Evolutionary conservation across 1,140 invertebrate species (phyloP).

Genomic region (Heliconius hermathena): DNA sequence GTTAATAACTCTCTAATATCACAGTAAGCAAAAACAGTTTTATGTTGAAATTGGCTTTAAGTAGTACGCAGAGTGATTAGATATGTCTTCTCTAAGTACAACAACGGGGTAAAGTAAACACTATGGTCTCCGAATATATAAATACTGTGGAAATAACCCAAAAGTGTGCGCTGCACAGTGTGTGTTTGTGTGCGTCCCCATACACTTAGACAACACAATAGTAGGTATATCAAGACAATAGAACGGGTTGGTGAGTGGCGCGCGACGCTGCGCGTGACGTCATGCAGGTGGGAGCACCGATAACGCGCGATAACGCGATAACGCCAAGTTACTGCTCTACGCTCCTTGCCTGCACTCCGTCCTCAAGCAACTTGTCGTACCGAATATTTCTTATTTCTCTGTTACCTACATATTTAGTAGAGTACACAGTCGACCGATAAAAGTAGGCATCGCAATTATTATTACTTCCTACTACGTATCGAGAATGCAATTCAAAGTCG

Average conservation of each 20-base stretch:
- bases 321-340: conserved; percentile 16
- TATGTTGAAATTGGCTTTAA: no score
- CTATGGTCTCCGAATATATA: neutral
- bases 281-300: conserved; percentile 61
- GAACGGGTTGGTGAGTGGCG: conserved; percentile 14
- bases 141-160: conserved; percentile 2
- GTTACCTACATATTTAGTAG: no score
- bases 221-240: neutral
- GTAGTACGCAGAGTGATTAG: no score
- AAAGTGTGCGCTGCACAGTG: neutral
- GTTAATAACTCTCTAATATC: no score
- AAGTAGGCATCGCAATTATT: neutral
- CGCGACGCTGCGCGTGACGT: conserved; percentile 52
- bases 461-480: neutral
- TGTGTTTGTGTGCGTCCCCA: neutral
- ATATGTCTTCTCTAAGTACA: no score
- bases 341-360: neutral
- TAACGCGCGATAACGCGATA: conserved; percentile 52
- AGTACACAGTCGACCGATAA: neutral
- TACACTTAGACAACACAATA: neutral
- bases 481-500: neutral
- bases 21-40: no score
- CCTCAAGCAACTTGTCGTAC: no score
- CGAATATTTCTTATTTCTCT: no score
- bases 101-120: no score